These are phyloP conservation scores for Eupithecia centaureata DNA, from an alignment of 2,888 invertebrate genomes.

Conservation along the genomic window DNA sequence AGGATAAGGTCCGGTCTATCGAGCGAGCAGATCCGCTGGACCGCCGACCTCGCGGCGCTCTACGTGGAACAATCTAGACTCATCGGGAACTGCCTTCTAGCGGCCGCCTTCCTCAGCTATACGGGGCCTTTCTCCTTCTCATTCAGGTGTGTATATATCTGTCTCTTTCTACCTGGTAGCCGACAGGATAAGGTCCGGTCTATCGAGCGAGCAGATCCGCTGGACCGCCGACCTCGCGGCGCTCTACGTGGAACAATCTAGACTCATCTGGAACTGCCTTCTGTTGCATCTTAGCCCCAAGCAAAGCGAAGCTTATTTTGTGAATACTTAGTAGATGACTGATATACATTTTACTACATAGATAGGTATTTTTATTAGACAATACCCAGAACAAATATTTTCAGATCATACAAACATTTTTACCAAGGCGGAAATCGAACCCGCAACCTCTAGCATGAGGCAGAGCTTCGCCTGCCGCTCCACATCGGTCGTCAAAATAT, in stretches of 20 bases:
- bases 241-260: constrained; percentile 87
- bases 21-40: constrained; percentile 94
- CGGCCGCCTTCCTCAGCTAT: constrained; percentile 93
- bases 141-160: constrained; percentile 67
- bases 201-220: constrained; percentile 92
- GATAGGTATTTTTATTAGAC: no score
- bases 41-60: constrained; percentile 87
- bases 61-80: constrained; percentile 89
- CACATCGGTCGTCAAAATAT: no score
- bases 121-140: constrained; percentile 95
- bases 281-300: no score
- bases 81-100: constrained; percentile 92
- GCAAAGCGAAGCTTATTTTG: no score
- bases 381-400: no score
- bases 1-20: constrained; percentile 93
- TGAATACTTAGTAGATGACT: no score
- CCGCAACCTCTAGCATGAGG: no score
- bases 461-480: no score
- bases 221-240: constrained; percentile 91
- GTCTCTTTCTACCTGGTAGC: not conserved
- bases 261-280: constrained; percentile 93
- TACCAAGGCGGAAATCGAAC: no score
- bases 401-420: no score
- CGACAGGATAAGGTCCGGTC: constrained; percentile 93
- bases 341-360: no score